phyloP scores from a whole-genome alignment of 2,888 invertebrate genomes.

The Cryptus armator region DNA sequence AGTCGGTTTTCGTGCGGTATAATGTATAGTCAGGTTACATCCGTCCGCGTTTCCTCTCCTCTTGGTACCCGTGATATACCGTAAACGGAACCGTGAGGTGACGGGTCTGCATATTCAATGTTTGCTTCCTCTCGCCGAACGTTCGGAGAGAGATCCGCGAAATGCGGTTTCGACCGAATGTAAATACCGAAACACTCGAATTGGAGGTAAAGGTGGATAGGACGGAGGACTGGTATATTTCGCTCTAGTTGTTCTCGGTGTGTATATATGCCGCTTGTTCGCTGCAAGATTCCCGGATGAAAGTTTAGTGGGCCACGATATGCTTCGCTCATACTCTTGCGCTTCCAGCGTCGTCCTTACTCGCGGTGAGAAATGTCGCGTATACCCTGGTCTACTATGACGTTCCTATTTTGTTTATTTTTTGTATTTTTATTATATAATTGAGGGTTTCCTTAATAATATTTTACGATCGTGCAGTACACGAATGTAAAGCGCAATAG shows the following conservation, averaged over 20 bases:
- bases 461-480: not conserved
- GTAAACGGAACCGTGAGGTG: conserved; percentile 58
- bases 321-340: not conserved
- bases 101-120: conserved; percentile 71
- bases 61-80: conserved; percentile 57
- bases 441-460: not conserved
- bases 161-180: conserved; percentile 65
- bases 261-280: not conserved
- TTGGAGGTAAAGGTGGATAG: not conserved
- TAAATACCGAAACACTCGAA: conserved; percentile 62
- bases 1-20: conserved; percentile 9
- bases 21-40: conserved; percentile 20
- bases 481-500: conserved; percentile 15
- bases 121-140: conserved; percentile 61
- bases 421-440: too few species aligned
- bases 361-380: not conserved
- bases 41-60: conserved; percentile 42
- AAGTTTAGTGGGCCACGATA: conserved; percentile 38
- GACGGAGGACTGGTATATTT: conserved; percentile 52
- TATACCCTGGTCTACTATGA: too few species aligned
- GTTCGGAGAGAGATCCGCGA: conserved; percentile 49
- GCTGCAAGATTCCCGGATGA: conserved; percentile 26
- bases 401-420: too few species aligned
- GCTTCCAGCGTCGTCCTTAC: not conserved
- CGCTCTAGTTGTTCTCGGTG: not conserved